phyloP scores from a whole-genome alignment of 2,797 vertebrate genomes.

The Sebastes steindachneri region DNA sequence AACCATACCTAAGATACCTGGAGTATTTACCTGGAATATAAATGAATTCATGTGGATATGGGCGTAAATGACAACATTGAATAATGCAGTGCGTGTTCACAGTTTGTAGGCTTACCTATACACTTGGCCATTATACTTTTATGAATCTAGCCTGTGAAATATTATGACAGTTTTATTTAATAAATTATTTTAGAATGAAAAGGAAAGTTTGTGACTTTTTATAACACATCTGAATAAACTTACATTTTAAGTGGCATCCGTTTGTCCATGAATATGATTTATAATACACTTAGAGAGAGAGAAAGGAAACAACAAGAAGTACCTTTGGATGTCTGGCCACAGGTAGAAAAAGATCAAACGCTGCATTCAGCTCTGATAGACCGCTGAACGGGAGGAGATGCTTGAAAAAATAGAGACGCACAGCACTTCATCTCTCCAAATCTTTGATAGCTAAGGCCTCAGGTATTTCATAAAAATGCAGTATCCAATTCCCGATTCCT shows the following conservation, averaged over 20 bases:
- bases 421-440: conserved; percentile 59
- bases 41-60: conserved; percentile 54
- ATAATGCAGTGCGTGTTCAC: conserved; percentile 60
- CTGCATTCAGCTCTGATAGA: conserved; percentile 42
- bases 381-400: conserved; percentile 47
- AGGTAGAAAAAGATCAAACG: conserved; percentile 61
- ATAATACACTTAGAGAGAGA: conserved; percentile 41
- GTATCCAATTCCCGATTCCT: conserved; percentile 53
- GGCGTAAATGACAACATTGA: conserved; percentile 41
- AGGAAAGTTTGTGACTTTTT: conserved; percentile 16
- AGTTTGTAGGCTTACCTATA: conserved; percentile 57
- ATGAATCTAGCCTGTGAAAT: conserved; percentile 28
- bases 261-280: conserved; percentile 39
- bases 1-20: conserved; percentile 66
- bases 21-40: conserved; percentile 65
- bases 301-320: conserved; percentile 35
- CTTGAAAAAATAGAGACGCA: conserved; percentile 66
- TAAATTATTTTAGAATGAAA: conserved; percentile 33
- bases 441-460: conserved; percentile 81
- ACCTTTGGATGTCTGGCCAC: conserved; percentile 57
- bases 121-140: conserved; percentile 26
- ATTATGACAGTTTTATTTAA: conserved; percentile 19
- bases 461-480: conserved; percentile 76
- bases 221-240: conserved; percentile 26
- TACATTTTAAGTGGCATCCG: conserved; percentile 49